Percentiles rank a stretch among this genome's conserved stretches.
Evolutionary conservation across 2,113 vertebrate species (phyloP).

Genomic region (Mesocricetus auratus): DNA sequence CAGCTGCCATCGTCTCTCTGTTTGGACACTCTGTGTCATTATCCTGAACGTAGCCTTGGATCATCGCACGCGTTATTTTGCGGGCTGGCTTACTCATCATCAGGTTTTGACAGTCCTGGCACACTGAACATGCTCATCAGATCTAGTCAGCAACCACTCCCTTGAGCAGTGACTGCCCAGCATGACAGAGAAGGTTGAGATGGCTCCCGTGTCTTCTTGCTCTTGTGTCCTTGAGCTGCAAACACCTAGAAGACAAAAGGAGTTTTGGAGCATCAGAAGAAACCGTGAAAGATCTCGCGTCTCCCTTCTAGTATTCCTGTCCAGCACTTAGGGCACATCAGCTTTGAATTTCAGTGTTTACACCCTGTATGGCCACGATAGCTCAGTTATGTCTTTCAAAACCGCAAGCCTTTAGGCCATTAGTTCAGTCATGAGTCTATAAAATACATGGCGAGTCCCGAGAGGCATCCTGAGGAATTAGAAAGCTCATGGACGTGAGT

Average conservation of each 20-base stretch:
- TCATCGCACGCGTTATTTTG: neutral
- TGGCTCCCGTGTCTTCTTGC: neutral
- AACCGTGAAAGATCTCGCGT: conserved; percentile 13
- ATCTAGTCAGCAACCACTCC: neutral
- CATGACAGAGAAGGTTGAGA: neutral
- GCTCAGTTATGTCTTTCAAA: neutral
- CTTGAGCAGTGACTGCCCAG: neutral
- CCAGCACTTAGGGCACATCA: neutral
- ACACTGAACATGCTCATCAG: neutral
- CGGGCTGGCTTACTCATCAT: neutral
- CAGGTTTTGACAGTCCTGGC: neutral
- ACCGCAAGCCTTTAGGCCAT: neutral
- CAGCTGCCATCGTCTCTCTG: neutral
- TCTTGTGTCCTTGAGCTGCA: neutral
- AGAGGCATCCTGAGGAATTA: neutral
- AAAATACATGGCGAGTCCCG: neutral
- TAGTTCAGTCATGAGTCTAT: neutral
- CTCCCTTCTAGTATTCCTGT: neutral
- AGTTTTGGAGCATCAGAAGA: neutral
- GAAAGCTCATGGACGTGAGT: neutral
- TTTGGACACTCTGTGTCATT: neutral
- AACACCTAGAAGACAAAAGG: neutral
- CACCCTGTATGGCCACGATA: neutral
- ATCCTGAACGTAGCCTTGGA: conserved; percentile 3
- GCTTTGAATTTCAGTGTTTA: neutral